Conservation (phyloP, 2,797 vertebrate genomes). For the Champsocephalus gunnari region DNA sequence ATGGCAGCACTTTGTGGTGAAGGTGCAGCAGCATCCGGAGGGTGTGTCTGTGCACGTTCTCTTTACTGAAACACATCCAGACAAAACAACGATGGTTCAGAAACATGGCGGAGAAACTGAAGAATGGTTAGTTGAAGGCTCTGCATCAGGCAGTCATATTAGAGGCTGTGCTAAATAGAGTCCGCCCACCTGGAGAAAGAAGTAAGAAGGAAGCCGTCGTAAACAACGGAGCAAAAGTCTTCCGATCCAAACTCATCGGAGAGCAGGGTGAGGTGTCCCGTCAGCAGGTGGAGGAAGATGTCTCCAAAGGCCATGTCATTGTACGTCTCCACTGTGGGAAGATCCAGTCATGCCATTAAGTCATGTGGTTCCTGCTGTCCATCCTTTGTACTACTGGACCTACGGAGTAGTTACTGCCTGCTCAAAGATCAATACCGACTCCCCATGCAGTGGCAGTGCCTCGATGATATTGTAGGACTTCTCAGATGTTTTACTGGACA, state of each 20-base stretch:
- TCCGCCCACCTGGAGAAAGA: constrained; percentile 89
- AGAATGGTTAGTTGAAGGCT: neutral
- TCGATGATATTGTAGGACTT: neutral
- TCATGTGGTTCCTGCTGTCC: neutral
- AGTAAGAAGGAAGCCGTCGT: constrained; percentile 93
- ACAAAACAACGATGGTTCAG: neutral
- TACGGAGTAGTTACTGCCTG: neutral
- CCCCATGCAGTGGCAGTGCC: neutral
- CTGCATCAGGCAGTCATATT: neutral
- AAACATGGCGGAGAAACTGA: neutral
- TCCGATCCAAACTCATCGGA: constrained; percentile 93
- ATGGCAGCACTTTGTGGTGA: constrained; percentile 91
- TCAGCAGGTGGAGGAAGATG: constrained; percentile 96
- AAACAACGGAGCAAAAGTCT: constrained; percentile 93
- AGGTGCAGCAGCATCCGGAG: constrained; percentile 94
- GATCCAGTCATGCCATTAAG: neutral
- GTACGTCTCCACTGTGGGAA: constrained; percentile 90
- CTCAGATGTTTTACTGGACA: neutral
- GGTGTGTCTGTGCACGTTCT: constrained; percentile 94
- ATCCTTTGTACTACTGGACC: neutral
- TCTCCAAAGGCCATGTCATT: constrained; percentile 95
- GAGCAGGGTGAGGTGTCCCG: constrained; percentile 92
- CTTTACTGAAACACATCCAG: constrained; percentile 87
- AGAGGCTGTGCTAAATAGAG: neutral
- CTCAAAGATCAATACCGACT: neutral